phyloP scores from a whole-genome alignment of 2,888 invertebrate genomes.

The Meta bourneti region DNA sequence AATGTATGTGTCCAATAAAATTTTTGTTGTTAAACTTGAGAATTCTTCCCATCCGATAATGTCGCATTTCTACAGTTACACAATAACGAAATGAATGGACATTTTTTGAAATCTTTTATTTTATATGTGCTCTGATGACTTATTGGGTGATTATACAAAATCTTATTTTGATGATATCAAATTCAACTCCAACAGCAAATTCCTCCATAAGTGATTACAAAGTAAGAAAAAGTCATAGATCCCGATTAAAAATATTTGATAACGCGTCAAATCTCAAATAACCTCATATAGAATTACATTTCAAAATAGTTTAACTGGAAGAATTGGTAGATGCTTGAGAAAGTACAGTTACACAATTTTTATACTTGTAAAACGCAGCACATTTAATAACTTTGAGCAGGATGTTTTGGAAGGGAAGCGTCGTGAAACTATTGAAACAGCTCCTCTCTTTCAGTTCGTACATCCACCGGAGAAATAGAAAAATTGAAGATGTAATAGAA shows the following conservation, averaged over 20 bases:
- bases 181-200: background rate
- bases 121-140: background rate
- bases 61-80: no score
- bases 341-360: background rate
- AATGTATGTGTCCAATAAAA: no score
- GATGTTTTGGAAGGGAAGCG: background rate
- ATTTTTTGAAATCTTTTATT: no score
- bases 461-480: background rate
- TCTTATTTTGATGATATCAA: background rate
- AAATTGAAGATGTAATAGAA: background rate
- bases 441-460: background rate
- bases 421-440: background rate
- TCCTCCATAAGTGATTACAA: background rate
- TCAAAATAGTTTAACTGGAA: background rate
- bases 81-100: no score
- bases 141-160: background rate
- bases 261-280: background rate
- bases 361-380: background rate
- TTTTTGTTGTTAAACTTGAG: no score
- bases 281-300: background rate
- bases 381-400: background rate
- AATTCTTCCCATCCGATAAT: no score
- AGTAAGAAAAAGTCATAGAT: background rate
- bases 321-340: background rate
- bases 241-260: background rate